Conservation (phyloP, 2,797 vertebrate genomes). For the Tadarida brasiliensis region DNA sequence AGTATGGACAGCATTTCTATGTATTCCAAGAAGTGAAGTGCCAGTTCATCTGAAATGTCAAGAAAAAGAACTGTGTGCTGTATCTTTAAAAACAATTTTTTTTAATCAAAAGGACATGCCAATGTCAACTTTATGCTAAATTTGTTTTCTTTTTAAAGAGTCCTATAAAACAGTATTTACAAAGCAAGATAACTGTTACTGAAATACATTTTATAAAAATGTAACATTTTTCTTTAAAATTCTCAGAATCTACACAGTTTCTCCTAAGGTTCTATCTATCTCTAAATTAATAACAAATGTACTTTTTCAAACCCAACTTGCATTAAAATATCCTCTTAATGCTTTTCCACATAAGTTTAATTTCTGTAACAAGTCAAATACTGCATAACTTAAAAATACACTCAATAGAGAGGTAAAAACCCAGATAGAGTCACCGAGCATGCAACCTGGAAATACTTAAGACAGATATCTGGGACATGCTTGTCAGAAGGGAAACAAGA, state of each 20-base stretch:
- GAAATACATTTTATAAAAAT: conserved; percentile 1
- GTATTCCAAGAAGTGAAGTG: background rate
- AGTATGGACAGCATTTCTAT: background rate
- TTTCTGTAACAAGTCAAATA: background rate
- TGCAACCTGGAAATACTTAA: background rate
- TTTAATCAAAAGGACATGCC: background rate
- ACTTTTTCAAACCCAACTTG: background rate
- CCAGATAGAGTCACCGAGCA: background rate
- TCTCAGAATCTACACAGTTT: background rate
- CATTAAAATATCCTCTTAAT: background rate
- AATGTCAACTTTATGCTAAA: background rate
- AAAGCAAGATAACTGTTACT: background rate
- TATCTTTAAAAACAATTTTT: background rate
- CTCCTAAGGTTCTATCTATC: background rate
- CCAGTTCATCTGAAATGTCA: background rate
- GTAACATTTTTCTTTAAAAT: conserved; percentile 32
- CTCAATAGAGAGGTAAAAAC: background rate
- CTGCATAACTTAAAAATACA: conserved; percentile 61
- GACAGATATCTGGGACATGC: background rate
- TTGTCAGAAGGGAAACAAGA: background rate
- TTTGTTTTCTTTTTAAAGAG: background rate
- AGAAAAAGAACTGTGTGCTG: background rate
- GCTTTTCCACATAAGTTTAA: conserved; percentile 13
- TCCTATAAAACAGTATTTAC: background rate
- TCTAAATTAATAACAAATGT: conserved; percentile 40